Conservation (phyloP, 1,140 invertebrate species). For the Sarcophaga peregrina region DNA sequence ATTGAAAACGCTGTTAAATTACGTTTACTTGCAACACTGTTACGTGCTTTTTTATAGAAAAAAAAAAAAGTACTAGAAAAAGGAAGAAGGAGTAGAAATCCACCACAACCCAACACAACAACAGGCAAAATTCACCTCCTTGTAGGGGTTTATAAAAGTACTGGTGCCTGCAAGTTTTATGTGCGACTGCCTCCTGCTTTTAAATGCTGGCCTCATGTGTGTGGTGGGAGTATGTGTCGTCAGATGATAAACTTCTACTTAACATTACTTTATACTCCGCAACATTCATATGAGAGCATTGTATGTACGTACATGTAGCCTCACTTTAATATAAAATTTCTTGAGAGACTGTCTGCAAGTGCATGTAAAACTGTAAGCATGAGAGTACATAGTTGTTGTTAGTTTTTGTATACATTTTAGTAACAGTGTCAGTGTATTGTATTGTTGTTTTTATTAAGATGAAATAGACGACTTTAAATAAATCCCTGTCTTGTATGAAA, state of each 20-base stretch:
- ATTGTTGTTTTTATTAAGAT: constrained; percentile 20
- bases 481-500: constrained; percentile 31
- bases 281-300: neutral
- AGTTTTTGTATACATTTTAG: neutral
- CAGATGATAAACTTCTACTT: constrained; percentile 11
- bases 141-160: neutral
- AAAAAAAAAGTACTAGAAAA: no score
- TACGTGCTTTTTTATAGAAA: no score
- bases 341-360: neutral
- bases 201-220: neutral
- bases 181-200: neutral
- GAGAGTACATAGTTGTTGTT: no score
- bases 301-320: no score
- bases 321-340: neutral
- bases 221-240: neutral
- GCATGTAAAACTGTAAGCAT: neutral
- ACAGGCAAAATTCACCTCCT: neutral
- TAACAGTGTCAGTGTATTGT: constrained; percentile 10
- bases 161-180: neutral
- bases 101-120: neutral
- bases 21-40: no score
- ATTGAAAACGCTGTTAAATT: no score
- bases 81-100: no score
- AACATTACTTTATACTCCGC: neutral
- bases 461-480: constrained; percentile 39